A percentile compares a stretch with the other conserved stretches of the same genome.
phyloP scores from a whole-genome alignment of 2,888 invertebrate species.

The Tachina fera region DNA sequence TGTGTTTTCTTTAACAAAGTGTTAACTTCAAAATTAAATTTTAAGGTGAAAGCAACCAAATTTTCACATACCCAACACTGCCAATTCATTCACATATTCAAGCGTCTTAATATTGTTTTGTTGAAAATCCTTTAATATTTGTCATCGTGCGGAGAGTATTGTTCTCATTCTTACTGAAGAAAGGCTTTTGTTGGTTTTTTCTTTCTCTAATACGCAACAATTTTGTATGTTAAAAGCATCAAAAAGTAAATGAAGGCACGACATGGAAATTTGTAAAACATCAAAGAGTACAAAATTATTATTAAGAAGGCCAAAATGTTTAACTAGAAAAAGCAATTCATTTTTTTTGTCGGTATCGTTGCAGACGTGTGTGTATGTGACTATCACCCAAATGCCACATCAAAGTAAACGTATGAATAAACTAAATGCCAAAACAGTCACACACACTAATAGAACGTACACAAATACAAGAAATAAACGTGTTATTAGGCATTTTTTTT shows the following conservation, averaged over 20 bases:
- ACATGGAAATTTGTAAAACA: constrained; percentile 66
- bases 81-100: no score
- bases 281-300: constrained; percentile 62
- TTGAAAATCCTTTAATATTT: constrained; percentile 56
- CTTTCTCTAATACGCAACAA: neutral
- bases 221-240: constrained; percentile 8
- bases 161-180: constrained; percentile 40
- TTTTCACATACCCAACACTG: neutral
- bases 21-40: neutral
- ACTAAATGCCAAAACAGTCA: constrained; percentile 37
- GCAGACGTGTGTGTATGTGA: constrained; percentile 45
- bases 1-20: neutral
- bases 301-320: constrained; percentile 45
- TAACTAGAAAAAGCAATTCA: neutral
- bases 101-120: no score
- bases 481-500: constrained; percentile 1
- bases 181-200: neutral
- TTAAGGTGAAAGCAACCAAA: neutral
- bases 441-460: neutral
- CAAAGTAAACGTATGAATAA: constrained; percentile 61
- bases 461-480: constrained; percentile 22
- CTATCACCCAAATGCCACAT: constrained; percentile 64
- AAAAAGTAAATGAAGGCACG: constrained; percentile 41
- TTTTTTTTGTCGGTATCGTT: constrained; percentile 10
- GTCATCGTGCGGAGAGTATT: constrained; percentile 32